Evolutionary conservation across 2,113 vertebrate species (phyloP).

Genomic region (Ariopsis seemanni): DNA sequence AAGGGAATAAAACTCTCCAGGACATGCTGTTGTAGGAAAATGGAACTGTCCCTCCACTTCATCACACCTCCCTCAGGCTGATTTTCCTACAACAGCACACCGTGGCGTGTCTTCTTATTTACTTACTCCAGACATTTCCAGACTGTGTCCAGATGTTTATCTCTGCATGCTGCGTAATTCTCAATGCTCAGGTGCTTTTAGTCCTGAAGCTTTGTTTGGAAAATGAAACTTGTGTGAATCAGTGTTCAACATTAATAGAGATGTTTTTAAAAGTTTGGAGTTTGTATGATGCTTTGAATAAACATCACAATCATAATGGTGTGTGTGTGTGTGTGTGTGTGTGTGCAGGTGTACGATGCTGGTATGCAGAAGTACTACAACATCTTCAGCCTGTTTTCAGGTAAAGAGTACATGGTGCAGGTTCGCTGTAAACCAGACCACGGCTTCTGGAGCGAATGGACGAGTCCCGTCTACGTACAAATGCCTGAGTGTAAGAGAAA

Average conservation of each 20-base stretch:
- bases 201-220: background rate
- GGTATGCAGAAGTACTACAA: slow-evolving; percentile 85
- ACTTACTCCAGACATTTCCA: background rate
- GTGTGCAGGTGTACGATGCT: slow-evolving; percentile 72
- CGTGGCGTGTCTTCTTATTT: background rate
- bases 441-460: slow-evolving; percentile 81
- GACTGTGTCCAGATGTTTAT: background rate
- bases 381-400: slow-evolving; percentile 80
- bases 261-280: no score
- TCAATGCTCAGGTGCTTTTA: background rate
- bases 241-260: no score
- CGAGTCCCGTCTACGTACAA: slow-evolving; percentile 57
- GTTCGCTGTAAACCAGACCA: slow-evolving; percentile 88
- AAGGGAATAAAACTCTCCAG: no score
- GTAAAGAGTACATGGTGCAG: slow-evolving; percentile 80
- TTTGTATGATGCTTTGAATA: background rate
- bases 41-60: background rate
- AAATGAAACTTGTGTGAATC: background rate
- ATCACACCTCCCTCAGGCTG: background rate
- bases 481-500: slow-evolving; percentile 72
- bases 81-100: background rate
- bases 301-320: slow-evolving; percentile 1
- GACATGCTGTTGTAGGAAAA: no score
- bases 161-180: background rate
- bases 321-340: slow-evolving; percentile 37